phyloP scores from a whole-genome alignment of 2,113 vertebrate genomes.

The Atlantisia rogersi region DNA sequence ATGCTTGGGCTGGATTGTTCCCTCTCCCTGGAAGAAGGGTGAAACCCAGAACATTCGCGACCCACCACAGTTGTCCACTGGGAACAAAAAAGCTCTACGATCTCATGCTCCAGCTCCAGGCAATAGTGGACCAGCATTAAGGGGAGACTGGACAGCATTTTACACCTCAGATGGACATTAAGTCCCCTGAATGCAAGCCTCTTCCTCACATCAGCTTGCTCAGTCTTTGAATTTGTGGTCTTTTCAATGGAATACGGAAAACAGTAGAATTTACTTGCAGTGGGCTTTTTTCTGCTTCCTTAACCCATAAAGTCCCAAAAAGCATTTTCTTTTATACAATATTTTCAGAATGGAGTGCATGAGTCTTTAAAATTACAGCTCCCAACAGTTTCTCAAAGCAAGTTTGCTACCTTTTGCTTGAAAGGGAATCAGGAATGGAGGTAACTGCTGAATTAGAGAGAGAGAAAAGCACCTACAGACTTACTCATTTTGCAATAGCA shows the following conservation, averaged over 20 bases:
- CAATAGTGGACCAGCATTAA: background rate
- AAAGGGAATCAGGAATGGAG: background rate
- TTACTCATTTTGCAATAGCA: background rate
- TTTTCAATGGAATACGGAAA: background rate
- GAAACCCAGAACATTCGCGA: background rate
- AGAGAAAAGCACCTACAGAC: background rate
- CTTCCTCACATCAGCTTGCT: background rate
- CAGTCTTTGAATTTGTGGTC: background rate
- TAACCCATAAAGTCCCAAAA: background rate
- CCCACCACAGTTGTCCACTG: background rate
- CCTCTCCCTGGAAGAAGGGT: background rate
- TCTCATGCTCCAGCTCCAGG: background rate
- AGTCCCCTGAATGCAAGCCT: background rate
- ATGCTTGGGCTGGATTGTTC: background rate
- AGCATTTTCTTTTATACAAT: background rate
- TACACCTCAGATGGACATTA: background rate
- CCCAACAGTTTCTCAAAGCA: background rate
- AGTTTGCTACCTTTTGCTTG: background rate
- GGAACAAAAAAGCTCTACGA: background rate
- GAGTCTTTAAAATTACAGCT: background rate
- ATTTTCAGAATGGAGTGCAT: background rate
- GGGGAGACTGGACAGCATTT: background rate
- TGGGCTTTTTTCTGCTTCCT: background rate
- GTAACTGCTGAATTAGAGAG: background rate
- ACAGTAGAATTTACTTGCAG: background rate